Percentiles rank a stretch among this genome's conserved stretches.
phyloP scores from a whole-genome alignment of 2,888 invertebrate genomes.

The Smittia aterrima region DNA sequence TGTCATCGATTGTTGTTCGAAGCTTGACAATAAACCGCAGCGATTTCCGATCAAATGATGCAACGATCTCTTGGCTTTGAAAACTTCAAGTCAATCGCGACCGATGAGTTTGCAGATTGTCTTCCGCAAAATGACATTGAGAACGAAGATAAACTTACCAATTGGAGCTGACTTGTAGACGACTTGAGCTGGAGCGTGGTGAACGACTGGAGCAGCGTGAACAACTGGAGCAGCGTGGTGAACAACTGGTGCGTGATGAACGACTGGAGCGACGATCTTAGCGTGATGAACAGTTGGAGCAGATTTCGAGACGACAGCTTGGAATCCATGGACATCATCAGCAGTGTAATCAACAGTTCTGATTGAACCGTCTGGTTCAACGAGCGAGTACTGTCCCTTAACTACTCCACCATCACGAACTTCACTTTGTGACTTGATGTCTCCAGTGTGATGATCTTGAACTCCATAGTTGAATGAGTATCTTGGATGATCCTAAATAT shows the following conservation, averaged over 20 bases:
- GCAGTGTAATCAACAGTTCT: constrained; percentile 54
- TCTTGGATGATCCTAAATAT: constrained; percentile 52
- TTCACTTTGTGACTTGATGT: constrained; percentile 54
- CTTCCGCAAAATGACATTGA: neutral
- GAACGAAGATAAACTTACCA: constrained; percentile 9
- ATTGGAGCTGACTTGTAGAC: constrained; percentile 31
- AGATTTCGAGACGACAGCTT: constrained; percentile 54
- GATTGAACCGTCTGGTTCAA: constrained; percentile 55
- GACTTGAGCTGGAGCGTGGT: constrained; percentile 11
- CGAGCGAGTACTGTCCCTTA: constrained; percentile 55
- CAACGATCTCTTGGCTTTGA: too few species aligned
- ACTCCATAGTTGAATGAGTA: constrained; percentile 55
- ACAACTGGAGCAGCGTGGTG: constrained; percentile 31
- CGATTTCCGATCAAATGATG: too few species aligned
- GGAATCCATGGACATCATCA: constrained; percentile 53
- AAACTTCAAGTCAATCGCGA: too few species aligned
- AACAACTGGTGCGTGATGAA: constrained; percentile 30
- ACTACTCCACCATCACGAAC: constrained; percentile 55
- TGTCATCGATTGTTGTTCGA: too few species aligned
- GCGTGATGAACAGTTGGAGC: constrained; percentile 50
- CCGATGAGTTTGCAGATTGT: too few species aligned
- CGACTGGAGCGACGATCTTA: constrained; percentile 42
- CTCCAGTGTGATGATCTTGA: constrained; percentile 53
- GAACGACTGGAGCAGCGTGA: constrained; percentile 40
- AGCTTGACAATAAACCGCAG: too few species aligned